Percentiles rank a stretch among this genome's conserved stretches.
These are phyloP conservation scores for Theocolax elegans DNA, from an alignment of 1,140 invertebrate species.

Conservation along the genomic window DNA sequence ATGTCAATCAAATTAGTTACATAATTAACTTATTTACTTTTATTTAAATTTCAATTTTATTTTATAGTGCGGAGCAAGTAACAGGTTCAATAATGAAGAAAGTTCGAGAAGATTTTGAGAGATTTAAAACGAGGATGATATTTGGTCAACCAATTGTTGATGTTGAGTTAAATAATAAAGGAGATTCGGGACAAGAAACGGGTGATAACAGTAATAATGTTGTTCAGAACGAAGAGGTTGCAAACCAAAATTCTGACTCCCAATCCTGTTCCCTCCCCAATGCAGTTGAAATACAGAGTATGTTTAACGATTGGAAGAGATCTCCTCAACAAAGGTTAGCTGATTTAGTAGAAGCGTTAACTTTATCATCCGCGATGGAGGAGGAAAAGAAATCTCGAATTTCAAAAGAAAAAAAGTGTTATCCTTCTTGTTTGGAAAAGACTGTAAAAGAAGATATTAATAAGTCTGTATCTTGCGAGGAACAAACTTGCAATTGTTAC, in stretches of 20 bases:
- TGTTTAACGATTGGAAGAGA: slow-evolving; percentile 43
- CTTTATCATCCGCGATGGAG: slow-evolving; percentile 19
- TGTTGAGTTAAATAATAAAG: slow-evolving; percentile 21
- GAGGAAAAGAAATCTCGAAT: slow-evolving; percentile 20
- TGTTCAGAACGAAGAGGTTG: slow-evolving; percentile 16
- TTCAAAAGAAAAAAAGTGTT: slow-evolving; percentile 28
- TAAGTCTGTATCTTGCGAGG: slow-evolving; percentile 33
- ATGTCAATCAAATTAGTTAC: no score
- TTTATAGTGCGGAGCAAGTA: slow-evolving; percentile 43
- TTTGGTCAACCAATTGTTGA: not conserved
- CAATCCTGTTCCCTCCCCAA: slow-evolving; percentile 22
- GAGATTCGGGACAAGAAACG: slow-evolving; percentile 2
- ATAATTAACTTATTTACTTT: no score
- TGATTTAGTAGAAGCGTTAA: slow-evolving; percentile 39
- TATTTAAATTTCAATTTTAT: no score
- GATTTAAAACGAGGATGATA: slow-evolving; percentile 32
- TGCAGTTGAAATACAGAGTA: slow-evolving; percentile 40
- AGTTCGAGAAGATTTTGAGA: slow-evolving; percentile 37
- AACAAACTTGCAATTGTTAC: slow-evolving; percentile 22
- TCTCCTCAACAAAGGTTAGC: slow-evolving; percentile 41
- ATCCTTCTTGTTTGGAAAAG: slow-evolving; percentile 31
- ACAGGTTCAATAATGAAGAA: slow-evolving; percentile 41
- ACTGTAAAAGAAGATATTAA: slow-evolving; percentile 28
- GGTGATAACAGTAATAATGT: not conserved
- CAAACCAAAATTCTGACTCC: not conserved